phyloP scores from a whole-genome alignment of 2,113 vertebrate species.

The Eudyptes chrysolophus region DNA sequence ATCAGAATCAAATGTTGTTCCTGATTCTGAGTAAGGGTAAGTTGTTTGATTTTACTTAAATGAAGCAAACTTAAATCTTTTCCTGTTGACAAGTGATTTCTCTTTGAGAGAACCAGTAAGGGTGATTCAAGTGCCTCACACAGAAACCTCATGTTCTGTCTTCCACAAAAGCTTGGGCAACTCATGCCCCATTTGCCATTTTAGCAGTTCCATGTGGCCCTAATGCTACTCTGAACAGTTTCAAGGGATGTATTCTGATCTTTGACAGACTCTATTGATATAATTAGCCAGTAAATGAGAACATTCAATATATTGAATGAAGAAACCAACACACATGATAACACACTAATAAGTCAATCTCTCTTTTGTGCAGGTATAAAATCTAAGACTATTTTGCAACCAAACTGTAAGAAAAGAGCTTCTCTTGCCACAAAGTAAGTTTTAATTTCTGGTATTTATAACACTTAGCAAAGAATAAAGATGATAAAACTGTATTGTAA shows the following conservation, averaged over 20 bases:
- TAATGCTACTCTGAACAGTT: not conserved
- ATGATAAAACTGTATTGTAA: not conserved
- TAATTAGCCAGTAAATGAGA: not conserved
- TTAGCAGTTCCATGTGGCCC: not conserved
- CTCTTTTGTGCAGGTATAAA: constrained; percentile 74
- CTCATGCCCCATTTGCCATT: not conserved
- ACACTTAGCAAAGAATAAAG: not conserved
- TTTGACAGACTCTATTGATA: not conserved
- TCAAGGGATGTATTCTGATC: not conserved
- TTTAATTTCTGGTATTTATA: constrained; percentile 17
- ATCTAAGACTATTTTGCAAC: constrained; percentile 73
- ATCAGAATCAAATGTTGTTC: not conserved
- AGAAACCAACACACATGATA: not conserved
- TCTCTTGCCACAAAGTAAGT: constrained; percentile 75
- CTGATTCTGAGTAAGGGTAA: not conserved
- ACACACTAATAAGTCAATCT: not conserved
- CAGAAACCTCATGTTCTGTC: not conserved
- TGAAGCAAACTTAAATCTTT: not conserved
- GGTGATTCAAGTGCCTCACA: not conserved
- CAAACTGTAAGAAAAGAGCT: constrained; percentile 71
- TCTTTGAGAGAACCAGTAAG: not conserved
- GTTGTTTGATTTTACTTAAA: not conserved
- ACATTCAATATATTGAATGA: not conserved
- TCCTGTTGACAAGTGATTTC: not conserved
- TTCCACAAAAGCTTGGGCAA: not conserved